Evolutionary conservation across 2,888 invertebrate species (phyloP), one percentile per base, ranked within the genome.

Genomic region (Ctenicera cuprea): DNA sequence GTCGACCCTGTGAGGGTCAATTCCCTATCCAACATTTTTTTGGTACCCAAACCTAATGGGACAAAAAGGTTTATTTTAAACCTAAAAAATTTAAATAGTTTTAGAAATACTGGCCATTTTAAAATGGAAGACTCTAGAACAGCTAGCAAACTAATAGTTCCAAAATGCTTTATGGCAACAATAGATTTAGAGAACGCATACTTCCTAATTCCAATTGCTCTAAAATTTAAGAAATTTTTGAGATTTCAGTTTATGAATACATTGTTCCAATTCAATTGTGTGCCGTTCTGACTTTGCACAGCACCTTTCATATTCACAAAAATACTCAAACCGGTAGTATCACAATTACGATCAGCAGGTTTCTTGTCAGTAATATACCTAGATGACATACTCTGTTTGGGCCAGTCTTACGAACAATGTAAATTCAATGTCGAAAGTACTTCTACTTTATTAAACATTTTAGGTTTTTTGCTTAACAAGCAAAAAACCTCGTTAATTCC

Each of bases 231-330:
- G 65, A 69, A 69, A 57, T 74, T 43, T 52, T 38, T 77, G 54
- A 30, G 77, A 12, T 77, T 77, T 66, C 14, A 12, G 5, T 77
- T 74, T 57, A 48, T 65, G 4, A 41, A 22, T 30, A 12, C 14
- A n/a, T 18, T 74, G 4, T 78, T 76, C 67, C 50, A 76, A 64
- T 78, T 74, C 63, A 69, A 43, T 22, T 41, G 12, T n/a, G 11
- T 41, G 11, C 41, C 41, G 2, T 78, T 78, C 37, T 72, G 77
- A 33, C 52, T 77, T 20, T 57, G 37, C 37, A 54, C 75, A 8
- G 41, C 41, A n/a, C n/a, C n/a, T n/a, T n/a, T n/a, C n/a, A n/a
- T n/a, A n/a, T n/a, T n/a, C n/a, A n/a, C n/a, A n/a, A n/a, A 41
- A 41, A 12, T 41, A 41, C 41, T 41, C 2, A 41, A 41, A 41